Evolutionary conservation across 2,888 invertebrate species (phyloP), one percentile per base, ranked within the genome.

Genomic region (Eupeodes luniger): DNA sequence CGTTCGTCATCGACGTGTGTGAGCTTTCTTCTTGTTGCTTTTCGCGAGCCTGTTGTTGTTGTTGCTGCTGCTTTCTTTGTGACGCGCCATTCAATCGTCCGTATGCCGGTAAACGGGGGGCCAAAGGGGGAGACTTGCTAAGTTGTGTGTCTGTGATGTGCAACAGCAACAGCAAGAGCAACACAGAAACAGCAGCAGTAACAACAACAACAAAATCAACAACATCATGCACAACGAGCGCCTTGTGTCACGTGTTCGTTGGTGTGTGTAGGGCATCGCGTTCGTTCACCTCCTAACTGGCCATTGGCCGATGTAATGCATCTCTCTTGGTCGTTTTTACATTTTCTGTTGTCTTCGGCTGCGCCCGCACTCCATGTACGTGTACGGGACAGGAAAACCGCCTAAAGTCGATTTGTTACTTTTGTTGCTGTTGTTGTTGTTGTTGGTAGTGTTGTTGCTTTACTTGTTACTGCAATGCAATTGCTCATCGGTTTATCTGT

Each of bases 221-320:
- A 82, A 74, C 59, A 86, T 53, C 70, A 76, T 67, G 53, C 66
- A 81, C 69, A 88, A 77, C 69, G 77, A 77, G 82, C 80, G 86
- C 88, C 85, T 85, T 85, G 88, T 81, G 72, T 85, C 81, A 88
- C 85, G 85, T 88, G 81, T 85, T 74, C 81, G 78, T 47, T 88
- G 85, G 90, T 90, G 81, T 91, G 90, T 91, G 90, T 90, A 90
- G 91, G 90, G 90, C 90, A 90, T 89, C 90, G 90, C 91, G 91
- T 90, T 91, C 90, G 90, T 91, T 91, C 90, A 91, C 90, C 91
- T 91, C 89, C 89, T 86, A 90, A 90, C 90, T 91, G 91, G 91
- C 91, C 90, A 90, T 90, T 91, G 91, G 91, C 90, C 91, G 91
- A 90, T 90, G 90, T 89, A 90, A 90, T 90, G 90, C 90, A 90